Conservation (phyloP, 2,888 invertebrate genomes). For the Troides helena region DNA sequence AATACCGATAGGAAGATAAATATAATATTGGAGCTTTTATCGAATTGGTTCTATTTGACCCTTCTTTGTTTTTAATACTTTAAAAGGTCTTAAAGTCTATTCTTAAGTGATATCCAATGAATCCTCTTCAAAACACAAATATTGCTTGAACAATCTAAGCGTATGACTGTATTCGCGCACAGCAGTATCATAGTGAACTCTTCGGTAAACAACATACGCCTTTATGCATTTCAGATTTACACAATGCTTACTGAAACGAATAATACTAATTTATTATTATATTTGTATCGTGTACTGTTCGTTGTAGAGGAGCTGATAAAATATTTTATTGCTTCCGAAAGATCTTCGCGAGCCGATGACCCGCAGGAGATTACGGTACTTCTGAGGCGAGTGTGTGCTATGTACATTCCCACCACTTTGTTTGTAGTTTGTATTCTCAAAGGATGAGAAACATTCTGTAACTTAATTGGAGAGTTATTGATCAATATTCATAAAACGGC, state of each 20-base stretch:
- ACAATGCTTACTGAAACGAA: constrained; percentile 36
- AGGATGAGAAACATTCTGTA: constrained; percentile 40
- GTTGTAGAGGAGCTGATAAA: constrained; percentile 55
- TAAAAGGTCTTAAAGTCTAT: background rate
- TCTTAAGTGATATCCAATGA: background rate
- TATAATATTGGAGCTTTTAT: background rate
- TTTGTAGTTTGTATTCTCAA: constrained; percentile 42
- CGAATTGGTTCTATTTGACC: background rate
- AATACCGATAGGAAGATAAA: background rate
- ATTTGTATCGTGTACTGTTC: constrained; percentile 48
- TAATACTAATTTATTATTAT: constrained; percentile 42
- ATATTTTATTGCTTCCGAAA: constrained; percentile 64
- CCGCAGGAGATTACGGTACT: constrained; percentile 68
- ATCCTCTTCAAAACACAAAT: background rate
- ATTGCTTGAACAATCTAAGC: background rate
- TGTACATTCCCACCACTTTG: constrained; percentile 51
- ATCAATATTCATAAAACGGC: constrained; percentile 21
- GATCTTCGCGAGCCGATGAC: constrained; percentile 71
- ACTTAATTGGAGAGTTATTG: constrained; percentile 18
- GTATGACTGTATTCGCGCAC: constrained; percentile 16
- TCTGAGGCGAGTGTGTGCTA: constrained; percentile 50
- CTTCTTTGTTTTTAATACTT: background rate
- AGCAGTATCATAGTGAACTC: constrained; percentile 4
- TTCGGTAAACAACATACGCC: constrained; percentile 16
- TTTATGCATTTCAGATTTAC: constrained; percentile 31